Percentiles rank a stretch among this genome's conserved stretches.
phyloP scores from a whole-genome alignment of 2,797 vertebrate species.

The Decapterus maruadsi region DNA sequence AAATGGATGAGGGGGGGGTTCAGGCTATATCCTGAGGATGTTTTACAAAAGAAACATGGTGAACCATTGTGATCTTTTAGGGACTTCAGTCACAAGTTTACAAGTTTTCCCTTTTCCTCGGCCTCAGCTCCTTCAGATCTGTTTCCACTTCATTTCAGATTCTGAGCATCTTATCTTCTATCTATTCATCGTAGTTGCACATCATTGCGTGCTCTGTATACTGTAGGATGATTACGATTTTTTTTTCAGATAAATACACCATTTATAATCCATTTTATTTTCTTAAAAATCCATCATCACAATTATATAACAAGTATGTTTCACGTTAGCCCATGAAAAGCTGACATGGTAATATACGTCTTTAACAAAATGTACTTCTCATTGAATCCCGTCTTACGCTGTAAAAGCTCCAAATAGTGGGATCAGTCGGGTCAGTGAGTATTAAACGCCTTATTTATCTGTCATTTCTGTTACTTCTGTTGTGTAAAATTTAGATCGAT shows the following conservation, averaged over 20 bases:
- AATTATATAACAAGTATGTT: neutral
- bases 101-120: constrained; percentile 39
- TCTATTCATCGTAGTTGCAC: neutral
- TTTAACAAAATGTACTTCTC: neutral
- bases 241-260: neutral
- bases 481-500: constrained; percentile 1
- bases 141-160: neutral
- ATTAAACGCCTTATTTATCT: neutral
- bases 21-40: constrained; percentile 84
- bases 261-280: neutral
- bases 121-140: neutral
- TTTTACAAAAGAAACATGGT: constrained; percentile 76
- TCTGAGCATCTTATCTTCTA: neutral
- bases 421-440: neutral
- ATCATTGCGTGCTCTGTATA: neutral
- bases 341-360: neutral
- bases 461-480: neutral
- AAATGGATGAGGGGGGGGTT: constrained; percentile 73
- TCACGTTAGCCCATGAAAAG: neutral
- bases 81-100: constrained; percentile 42
- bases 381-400: neutral
- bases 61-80: constrained; percentile 62
- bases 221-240: neutral
- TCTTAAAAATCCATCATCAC: neutral
- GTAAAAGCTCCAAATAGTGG: neutral